Conservation (phyloP, 2,888 invertebrate species). For the Dermolepida albohirtum region DNA sequence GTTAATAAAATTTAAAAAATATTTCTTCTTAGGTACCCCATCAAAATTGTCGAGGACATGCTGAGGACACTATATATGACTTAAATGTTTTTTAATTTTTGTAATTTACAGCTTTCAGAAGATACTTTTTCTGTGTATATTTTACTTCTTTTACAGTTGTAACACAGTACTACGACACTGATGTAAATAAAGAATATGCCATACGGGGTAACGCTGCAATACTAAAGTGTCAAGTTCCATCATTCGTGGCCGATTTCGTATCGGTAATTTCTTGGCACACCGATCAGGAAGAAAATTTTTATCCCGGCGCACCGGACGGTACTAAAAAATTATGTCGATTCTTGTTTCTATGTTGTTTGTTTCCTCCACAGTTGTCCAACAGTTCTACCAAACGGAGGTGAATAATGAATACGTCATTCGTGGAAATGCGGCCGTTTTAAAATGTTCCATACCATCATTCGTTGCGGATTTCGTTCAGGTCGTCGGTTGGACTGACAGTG, state of each 20-base stretch:
- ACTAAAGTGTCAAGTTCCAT: constrained; percentile 90
- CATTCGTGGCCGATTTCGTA: constrained; percentile 93
- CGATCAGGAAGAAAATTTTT: constrained; percentile 80
- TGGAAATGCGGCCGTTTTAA: constrained; percentile 87
- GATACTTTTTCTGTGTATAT: no score
- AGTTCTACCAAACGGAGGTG: constrained; percentile 91
- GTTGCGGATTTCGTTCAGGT: constrained; percentile 92
- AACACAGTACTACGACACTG: constrained; percentile 84
- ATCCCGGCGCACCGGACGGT: constrained; percentile 67
- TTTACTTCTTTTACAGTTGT: constrained; percentile 72
- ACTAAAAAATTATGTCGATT: constrained; percentile 44
- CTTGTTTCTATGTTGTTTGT: constrained; percentile 2
- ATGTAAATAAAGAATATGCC: constrained; percentile 90
- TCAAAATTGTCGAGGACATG: no score
- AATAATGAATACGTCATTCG: constrained; percentile 92
- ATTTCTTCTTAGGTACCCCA: no score
- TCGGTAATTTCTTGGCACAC: constrained; percentile 89
- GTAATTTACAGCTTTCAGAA: no score
- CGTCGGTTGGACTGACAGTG: constrained; percentile 85
- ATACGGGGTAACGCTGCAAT: constrained; percentile 91
- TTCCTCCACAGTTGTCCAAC: constrained; percentile 82
- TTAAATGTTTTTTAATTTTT: no score
- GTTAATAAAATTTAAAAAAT: no score
- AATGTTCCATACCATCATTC: constrained; percentile 91
- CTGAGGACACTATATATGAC: no score